Evolutionary conservation across 2,888 invertebrate species (phyloP).

Genomic region (Ophion ellenae): DNA sequence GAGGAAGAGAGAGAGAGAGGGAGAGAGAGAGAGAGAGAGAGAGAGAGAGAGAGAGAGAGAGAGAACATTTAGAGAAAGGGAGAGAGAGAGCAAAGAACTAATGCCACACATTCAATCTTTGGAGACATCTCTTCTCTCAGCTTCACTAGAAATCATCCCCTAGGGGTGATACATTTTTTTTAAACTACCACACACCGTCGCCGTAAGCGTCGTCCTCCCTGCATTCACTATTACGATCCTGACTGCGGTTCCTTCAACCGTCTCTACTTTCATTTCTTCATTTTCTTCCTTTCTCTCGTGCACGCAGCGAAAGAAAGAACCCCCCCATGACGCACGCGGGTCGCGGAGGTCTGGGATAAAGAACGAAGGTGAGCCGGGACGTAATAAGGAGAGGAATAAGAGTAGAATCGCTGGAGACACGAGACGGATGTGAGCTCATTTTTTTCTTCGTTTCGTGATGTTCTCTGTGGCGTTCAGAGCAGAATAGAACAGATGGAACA

Average conservation of each 20-base stretch:
- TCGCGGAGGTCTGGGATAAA: slow-evolving; percentile 24
- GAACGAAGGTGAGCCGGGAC: slow-evolving; percentile 24
- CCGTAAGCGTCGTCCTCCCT: slow-evolving; percentile 58
- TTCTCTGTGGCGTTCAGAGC: neutral
- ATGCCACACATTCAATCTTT: neutral
- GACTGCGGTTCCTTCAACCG: slow-evolving; percentile 61
- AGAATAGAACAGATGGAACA: neutral
- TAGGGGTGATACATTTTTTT: slow-evolving; percentile 76
- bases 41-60: too few relatives aligned
- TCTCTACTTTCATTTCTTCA: slow-evolving; percentile 51
- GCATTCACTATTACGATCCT: slow-evolving; percentile 56
- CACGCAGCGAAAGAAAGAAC: neutral
- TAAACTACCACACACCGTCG: slow-evolving; percentile 73
- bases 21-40: too few relatives aligned
- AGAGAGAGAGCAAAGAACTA: neutral
- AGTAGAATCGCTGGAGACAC: slow-evolving; percentile 35
- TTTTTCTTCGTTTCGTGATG: neutral
- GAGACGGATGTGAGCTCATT: slow-evolving; percentile 32
- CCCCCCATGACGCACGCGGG: slow-evolving; percentile 25
- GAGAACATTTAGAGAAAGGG: neutral
- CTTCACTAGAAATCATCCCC: slow-evolving; percentile 69
- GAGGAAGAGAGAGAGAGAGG: neutral
- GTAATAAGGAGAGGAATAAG: slow-evolving; percentile 34
- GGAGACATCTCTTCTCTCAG: slow-evolving; percentile 39
- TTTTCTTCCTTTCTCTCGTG: slow-evolving; percentile 24